Percentiles rank a stretch among this genome's conserved stretches.
phyloP scores from a whole-genome alignment of 1,140 invertebrate species.

The Hylaeus volcanicus region DNA sequence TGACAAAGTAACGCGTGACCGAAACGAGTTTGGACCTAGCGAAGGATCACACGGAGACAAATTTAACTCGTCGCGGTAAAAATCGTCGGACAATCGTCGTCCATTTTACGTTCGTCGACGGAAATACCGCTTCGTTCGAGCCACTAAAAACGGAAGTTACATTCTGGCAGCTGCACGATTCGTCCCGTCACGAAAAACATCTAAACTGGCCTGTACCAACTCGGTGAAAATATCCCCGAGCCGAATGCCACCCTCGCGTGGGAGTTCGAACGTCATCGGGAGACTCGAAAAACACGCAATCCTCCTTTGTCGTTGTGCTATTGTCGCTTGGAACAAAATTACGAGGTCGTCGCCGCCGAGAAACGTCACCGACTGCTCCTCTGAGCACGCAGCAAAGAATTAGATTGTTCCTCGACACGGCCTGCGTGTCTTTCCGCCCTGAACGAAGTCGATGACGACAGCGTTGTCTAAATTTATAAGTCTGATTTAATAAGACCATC shows the following conservation, averaged over 20 bases:
- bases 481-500: too few species aligned
- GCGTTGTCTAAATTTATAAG: too few species aligned
- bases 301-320: conserved; percentile 27
- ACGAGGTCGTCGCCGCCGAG: conserved; percentile 22
- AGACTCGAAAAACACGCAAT: neutral
- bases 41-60: neutral
- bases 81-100: neutral
- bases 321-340: neutral
- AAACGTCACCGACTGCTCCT: neutral
- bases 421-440: too few species aligned
- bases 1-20: conserved; percentile 21
- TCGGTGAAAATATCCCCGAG: conserved; percentile 13
- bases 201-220: neutral
- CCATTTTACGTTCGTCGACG: neutral
- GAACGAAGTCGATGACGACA: too few species aligned
- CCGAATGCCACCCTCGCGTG: neutral
- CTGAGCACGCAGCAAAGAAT: neutral
- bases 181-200: neutral
- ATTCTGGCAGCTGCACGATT: neutral
- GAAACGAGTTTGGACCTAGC: neutral
- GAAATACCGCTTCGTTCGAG: neutral
- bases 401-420: neutral
- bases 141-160: neutral
- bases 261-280: conserved; percentile 3
- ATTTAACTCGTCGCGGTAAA: conserved; percentile 1